These are phyloP conservation scores for Leucoma salicis DNA, from an alignment of 2,888 invertebrate species.

Conservation along the genomic window DNA sequence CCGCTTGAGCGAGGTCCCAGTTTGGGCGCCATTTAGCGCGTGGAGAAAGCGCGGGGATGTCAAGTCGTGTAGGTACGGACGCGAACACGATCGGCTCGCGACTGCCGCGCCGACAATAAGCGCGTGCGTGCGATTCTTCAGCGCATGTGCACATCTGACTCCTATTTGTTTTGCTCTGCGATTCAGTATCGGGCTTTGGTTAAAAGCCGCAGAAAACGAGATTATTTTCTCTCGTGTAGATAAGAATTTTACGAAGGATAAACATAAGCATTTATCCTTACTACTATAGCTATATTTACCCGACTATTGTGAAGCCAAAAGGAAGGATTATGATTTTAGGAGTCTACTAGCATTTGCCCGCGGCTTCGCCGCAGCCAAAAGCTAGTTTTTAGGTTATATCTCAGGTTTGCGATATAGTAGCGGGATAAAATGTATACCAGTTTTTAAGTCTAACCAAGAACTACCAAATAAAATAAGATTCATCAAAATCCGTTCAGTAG, in stretches of 20 bases:
- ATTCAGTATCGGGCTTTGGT: conserved; percentile 46
- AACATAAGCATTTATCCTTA: conserved; percentile 53
- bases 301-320: too few relatives aligned
- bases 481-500: too few relatives aligned
- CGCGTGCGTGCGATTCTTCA: conserved; percentile 56
- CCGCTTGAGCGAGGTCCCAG: conserved; percentile 66
- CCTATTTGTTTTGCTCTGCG: conserved; percentile 71
- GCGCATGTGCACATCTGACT: conserved; percentile 66
- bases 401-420: too few relatives aligned
- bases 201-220: conserved; percentile 67
- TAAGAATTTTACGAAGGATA: too few relatives aligned
- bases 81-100: conserved; percentile 66
- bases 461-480: too few relatives aligned
- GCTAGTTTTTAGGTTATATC: too few relatives aligned
- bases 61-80: conserved; percentile 44
- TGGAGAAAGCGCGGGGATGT: conserved; percentile 50
- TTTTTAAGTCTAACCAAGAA: too few relatives aligned
- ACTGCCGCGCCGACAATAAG: conserved; percentile 53
- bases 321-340: too few relatives aligned
- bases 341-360: too few relatives aligned
- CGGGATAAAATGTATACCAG: too few relatives aligned
- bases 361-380: too few relatives aligned
- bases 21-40: conserved; percentile 78
- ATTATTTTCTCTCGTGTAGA: conserved; percentile 61
- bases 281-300: too few relatives aligned